Evolutionary conservation across 2,113 vertebrate species (phyloP).

Genomic region (Hyla sarda): DNA sequence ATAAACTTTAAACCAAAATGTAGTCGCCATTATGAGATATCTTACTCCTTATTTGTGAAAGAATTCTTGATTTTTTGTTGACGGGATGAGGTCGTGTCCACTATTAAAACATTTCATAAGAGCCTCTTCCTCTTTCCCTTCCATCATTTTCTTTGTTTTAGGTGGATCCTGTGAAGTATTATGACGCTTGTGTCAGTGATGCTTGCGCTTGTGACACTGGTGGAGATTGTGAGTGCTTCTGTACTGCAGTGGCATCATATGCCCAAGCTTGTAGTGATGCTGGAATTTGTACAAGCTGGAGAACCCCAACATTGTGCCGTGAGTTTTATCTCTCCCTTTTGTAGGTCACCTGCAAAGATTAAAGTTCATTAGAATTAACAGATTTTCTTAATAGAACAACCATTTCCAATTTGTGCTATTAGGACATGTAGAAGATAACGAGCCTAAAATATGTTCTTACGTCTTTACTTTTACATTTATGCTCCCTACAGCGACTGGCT

Average conservation of each 20-base stretch:
- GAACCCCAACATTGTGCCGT: conserved; percentile 73
- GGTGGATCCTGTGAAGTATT: conserved; percentile 73
- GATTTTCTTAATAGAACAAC: background rate
- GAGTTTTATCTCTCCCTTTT: conserved; percentile 62
- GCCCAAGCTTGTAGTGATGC: conserved; percentile 72
- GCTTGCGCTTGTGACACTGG: conserved; percentile 73
- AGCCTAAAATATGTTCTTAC: too few species aligned
- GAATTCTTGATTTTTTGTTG: too few species aligned
- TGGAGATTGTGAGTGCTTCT: conserved; percentile 75
- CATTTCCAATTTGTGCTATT: background rate
- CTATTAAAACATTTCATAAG: too few species aligned
- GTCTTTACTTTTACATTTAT: too few species aligned
- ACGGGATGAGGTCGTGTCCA: too few species aligned
- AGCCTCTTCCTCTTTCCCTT: too few species aligned
- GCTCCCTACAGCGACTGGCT: background rate
- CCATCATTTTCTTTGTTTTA: conserved; percentile 55
- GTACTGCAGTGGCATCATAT: conserved; percentile 75
- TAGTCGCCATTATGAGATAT: too few species aligned
- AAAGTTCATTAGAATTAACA: background rate
- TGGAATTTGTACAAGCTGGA: conserved; percentile 73
- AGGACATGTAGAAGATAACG: too few species aligned
- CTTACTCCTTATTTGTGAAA: too few species aligned
- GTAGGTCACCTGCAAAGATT: background rate
- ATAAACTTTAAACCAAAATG: too few species aligned
- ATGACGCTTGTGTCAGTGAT: conserved; percentile 74